These are phyloP conservation scores for Helicoverpa assulta DNA, from an alignment of 2,888 invertebrate species.

Conservation along the genomic window DNA sequence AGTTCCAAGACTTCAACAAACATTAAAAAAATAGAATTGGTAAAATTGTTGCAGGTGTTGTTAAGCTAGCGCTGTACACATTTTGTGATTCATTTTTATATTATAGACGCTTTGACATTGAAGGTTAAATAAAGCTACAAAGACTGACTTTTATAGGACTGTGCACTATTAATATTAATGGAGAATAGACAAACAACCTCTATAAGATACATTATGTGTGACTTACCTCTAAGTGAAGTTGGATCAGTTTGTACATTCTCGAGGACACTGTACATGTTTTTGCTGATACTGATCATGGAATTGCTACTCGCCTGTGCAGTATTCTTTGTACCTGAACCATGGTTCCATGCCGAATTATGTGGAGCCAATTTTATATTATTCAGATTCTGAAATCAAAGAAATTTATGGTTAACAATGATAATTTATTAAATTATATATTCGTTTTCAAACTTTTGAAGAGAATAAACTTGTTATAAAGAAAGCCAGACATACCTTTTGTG, in stretches of 20 bases:
- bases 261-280: constrained; percentile 81
- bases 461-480: too few relatives aligned
- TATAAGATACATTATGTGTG: neutral
- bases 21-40: too few relatives aligned
- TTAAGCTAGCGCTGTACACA: too few relatives aligned
- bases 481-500: constrained; percentile 75
- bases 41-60: too few relatives aligned
- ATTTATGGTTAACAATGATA: neutral
- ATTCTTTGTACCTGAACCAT: constrained; percentile 83
- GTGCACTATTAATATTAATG: too few relatives aligned
- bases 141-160: too few relatives aligned
- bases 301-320: constrained; percentile 76
- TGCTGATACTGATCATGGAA: constrained; percentile 80
- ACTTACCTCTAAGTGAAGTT: constrained; percentile 77
- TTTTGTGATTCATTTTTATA: too few relatives aligned
- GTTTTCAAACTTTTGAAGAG: neutral
- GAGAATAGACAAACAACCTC: too few relatives aligned
- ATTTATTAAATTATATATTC: neutral
- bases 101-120: too few relatives aligned
- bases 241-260: constrained; percentile 81
- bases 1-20: too few relatives aligned
- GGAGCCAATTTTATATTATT: constrained; percentile 83
- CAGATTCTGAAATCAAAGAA: constrained; percentile 75
- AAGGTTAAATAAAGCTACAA: too few relatives aligned
- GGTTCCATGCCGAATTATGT: constrained; percentile 80